phyloP scores from a whole-genome alignment of 2,797 vertebrate genomes.

The Catharus ustulatus region DNA sequence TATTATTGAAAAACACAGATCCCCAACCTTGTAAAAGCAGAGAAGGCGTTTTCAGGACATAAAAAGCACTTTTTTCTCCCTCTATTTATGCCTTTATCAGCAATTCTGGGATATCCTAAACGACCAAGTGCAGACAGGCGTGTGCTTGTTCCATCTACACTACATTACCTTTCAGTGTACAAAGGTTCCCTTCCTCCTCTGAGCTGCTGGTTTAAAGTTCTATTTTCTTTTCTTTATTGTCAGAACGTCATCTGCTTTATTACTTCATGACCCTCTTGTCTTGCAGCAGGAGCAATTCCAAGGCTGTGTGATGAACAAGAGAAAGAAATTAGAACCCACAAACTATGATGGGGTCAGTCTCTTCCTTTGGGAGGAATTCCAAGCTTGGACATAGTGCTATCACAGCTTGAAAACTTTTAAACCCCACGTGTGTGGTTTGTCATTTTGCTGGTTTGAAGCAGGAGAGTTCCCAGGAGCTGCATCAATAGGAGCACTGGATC shows the following conservation, averaged over 20 bases:
- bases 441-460: neutral
- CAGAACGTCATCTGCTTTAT: neutral
- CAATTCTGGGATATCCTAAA: neutral
- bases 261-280: neutral
- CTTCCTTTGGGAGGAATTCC: neutral
- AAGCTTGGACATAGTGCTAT: neutral
- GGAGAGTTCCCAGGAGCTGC: neutral
- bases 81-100: neutral
- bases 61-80: neutral
- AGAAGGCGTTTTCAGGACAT: neutral
- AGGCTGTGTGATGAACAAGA: neutral
- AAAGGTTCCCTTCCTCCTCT: neutral
- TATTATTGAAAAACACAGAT: neutral
- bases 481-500: neutral
- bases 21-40: neutral
- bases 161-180: fast-evolving
- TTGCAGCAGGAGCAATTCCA: neutral
- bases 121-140: neutral
- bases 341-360: neutral
- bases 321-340: neutral
- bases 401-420: neutral
- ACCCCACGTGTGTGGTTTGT: neutral
- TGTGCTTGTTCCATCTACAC: neutral
- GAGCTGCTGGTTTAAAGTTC: neutral
- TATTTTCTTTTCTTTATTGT: neutral